Evolutionary conservation across 1,140 invertebrate species (phyloP).

Genomic region (Hypothenemus hampei): DNA sequence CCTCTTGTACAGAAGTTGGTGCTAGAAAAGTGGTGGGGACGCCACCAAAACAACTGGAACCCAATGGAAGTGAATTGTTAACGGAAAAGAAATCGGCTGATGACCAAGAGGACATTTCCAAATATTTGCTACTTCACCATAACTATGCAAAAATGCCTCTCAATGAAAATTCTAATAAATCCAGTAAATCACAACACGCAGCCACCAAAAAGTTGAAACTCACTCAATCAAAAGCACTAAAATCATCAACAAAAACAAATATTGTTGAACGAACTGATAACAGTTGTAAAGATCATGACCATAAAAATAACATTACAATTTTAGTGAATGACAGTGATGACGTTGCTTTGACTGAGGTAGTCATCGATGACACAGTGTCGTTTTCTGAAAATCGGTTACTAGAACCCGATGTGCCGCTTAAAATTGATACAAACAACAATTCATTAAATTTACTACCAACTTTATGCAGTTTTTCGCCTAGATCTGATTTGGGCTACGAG

Average conservation of each 20-base stretch:
- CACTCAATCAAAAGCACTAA: not conserved
- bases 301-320: constrained; percentile 66
- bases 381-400: too few species aligned
- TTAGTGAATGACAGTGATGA: constrained; percentile 59
- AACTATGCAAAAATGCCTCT: constrained; percentile 36
- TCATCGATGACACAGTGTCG: too few species aligned
- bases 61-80: constrained; percentile 55
- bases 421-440: too few species aligned
- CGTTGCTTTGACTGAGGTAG: constrained; percentile 38
- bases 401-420: too few species aligned
- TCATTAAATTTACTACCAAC: not conserved
- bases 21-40: constrained; percentile 65
- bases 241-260: not conserved
- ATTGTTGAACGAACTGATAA: not conserved
- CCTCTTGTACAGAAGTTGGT: constrained; percentile 44
- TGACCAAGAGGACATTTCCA: constrained; percentile 36
- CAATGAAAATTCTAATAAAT: constrained; percentile 8
- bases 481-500: constrained; percentile 44
- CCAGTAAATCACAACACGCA: not conserved
- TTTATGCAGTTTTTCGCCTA: constrained; percentile 25
- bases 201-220: constrained; percentile 37
- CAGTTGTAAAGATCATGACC: constrained; percentile 50
- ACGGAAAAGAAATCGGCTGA: constrained; percentile 24
- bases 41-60: constrained; percentile 74
- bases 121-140: constrained; percentile 42